phyloP scores from a whole-genome alignment of 1,140 invertebrate species.

The Muscidifurax raptorellus region DNA sequence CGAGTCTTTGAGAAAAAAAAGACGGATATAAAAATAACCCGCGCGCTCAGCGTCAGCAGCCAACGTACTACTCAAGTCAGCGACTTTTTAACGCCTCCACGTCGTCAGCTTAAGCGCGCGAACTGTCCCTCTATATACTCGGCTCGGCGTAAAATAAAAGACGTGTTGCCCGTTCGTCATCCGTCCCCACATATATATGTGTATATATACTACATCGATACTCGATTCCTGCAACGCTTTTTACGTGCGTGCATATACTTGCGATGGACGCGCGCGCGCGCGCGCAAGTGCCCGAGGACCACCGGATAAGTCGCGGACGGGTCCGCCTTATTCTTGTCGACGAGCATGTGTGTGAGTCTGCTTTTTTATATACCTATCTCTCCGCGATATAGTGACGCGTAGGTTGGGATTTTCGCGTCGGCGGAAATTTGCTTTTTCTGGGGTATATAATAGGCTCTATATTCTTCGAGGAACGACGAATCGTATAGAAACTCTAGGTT shows the following conservation, averaged over 20 bases:
- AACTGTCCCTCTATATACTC: neutral
- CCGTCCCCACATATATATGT: neutral
- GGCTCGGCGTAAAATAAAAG: slow-evolving; percentile 23
- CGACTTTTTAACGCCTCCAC: slow-evolving; percentile 14
- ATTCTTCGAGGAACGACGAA: too few species aligned
- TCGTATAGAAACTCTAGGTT: neutral
- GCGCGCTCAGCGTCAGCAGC: neutral
- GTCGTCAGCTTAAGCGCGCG: neutral
- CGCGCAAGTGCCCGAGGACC: neutral
- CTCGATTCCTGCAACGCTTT: neutral
- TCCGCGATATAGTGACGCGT: neutral
- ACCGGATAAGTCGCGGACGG: neutral
- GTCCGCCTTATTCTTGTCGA: slow-evolving; percentile 36
- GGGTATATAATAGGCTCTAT: too few species aligned
- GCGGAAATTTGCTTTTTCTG: neutral
- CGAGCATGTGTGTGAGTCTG: neutral
- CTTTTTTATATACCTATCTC: neutral
- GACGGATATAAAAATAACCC: neutral
- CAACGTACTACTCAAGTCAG: neutral
- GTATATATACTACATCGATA: neutral
- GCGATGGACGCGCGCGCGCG: neutral
- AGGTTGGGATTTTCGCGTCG: neutral
- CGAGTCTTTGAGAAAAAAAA: neutral
- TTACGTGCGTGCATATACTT: neutral
- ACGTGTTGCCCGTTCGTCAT: slow-evolving; percentile 31